A percentile compares a stretch with the other conserved stretches of the same genome.
phyloP scores from a whole-genome alignment of 2,888 invertebrate genomes.

The Stenotaenia linearis region DNA sequence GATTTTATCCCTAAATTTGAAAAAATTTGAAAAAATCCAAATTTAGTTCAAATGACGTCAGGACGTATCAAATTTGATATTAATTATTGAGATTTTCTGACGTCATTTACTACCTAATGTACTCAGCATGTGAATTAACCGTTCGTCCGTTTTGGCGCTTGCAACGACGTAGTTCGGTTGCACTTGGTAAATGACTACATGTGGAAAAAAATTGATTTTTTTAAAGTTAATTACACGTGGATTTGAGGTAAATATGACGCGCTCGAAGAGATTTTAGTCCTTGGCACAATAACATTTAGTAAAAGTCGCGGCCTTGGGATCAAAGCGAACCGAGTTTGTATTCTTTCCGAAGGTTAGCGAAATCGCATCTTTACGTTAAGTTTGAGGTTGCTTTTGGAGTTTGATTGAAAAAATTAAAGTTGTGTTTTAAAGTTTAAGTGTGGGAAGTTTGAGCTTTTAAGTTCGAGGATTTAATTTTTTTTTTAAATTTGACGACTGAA shows the following conservation, averaged over 20 bases:
- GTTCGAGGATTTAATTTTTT: no score
- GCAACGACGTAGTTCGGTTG: conserved; percentile 43
- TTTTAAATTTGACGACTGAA: no score
- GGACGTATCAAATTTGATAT: no score
- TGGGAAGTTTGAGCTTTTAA: no score
- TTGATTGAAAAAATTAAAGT: background rate
- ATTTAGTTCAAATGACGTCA: background rate
- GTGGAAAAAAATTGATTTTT: conserved; percentile 30
- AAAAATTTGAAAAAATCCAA: no score
- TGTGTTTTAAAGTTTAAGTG: no score
- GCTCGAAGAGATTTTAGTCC: background rate
- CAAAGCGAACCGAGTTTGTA: background rate
- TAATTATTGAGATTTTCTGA: background rate
- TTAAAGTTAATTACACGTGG: background rate
- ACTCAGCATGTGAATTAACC: conserved; percentile 40
- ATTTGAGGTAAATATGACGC: background rate
- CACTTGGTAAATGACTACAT: conserved; percentile 44
- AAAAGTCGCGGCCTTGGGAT: background rate
- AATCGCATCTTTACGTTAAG: conserved; percentile 34
- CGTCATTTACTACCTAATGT: background rate
- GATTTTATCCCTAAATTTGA: background rate
- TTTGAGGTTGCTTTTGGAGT: no score
- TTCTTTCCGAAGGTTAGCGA: background rate
- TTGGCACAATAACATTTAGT: conserved; percentile 26
- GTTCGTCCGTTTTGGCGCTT: conserved; percentile 45